Evolutionary conservation across 2,888 invertebrate species (phyloP).

Genomic region (Microplitis manilae): DNA sequence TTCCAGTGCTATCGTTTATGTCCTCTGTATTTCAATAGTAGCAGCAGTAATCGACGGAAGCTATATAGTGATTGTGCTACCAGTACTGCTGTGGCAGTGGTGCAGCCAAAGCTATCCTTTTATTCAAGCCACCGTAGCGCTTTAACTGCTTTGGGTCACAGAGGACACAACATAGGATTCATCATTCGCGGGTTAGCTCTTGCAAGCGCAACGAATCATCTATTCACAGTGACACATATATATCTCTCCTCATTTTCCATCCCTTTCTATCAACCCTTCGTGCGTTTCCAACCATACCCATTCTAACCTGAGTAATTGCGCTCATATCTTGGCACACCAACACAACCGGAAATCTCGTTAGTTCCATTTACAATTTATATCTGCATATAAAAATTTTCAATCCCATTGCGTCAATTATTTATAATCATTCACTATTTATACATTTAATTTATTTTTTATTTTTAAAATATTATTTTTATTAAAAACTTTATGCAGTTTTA

Average conservation of each 20-base stretch:
- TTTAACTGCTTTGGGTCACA: background rate
- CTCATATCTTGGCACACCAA: conserved; percentile 20
- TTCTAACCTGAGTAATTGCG: conserved; percentile 35
- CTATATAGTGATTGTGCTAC: background rate
- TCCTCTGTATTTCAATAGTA: background rate
- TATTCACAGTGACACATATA: conserved; percentile 19
- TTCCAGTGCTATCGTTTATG: conserved; percentile 11
- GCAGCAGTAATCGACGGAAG: background rate
- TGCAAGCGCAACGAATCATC: conserved; percentile 35
- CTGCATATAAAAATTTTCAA: conserved; percentile 9
- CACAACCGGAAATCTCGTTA: conserved; percentile 33
- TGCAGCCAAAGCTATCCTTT: background rate
- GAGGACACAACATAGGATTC: background rate
- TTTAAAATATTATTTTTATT: conserved; percentile 3
- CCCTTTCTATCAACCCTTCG: background rate
- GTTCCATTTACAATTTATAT: conserved; percentile 27
- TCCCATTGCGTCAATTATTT: too few species aligned
- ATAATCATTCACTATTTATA: background rate
- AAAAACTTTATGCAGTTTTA: background rate
- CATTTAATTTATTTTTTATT: background rate
- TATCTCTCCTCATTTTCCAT: background rate
- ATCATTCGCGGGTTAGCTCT: conserved; percentile 32
- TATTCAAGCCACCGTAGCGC: background rate
- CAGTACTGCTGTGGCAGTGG: background rate
- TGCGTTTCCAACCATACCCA: background rate